A percentile compares a stretch with the other conserved stretches of the same genome.
phyloP scores from a whole-genome alignment of 2,797 vertebrate species.

The Setipinna tenuifilis region DNA sequence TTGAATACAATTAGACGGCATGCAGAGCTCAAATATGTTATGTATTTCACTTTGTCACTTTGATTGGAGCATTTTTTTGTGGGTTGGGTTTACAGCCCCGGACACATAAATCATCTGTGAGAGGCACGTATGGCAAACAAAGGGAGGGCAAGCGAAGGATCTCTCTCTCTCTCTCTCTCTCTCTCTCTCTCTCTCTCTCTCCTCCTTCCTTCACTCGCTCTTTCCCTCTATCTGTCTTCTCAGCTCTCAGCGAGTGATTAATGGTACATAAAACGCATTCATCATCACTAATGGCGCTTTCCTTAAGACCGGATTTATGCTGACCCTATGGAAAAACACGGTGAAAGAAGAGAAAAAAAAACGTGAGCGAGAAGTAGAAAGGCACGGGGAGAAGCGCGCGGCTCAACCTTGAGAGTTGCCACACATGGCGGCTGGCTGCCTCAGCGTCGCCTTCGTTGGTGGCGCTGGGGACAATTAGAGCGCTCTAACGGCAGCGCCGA shows the following conservation, averaged over 20 bases:
- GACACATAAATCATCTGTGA: conserved; percentile 59
- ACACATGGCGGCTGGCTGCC: neutral
- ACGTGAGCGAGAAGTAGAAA: neutral
- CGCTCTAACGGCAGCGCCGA: conserved; percentile 59
- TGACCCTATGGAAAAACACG: conserved; percentile 50
- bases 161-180: conserved; percentile 24
- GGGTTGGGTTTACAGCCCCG: conserved; percentile 42
- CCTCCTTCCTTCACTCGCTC: conserved; percentile 12
- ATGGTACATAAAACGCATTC: conserved; percentile 72
- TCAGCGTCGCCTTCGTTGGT: conserved; percentile 46
- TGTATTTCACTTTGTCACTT: conserved; percentile 63
- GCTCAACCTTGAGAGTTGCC: conserved; percentile 50
- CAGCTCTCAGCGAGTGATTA: conserved; percentile 64
- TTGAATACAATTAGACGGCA: conserved; percentile 46
- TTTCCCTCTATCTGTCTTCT: conserved; percentile 4
- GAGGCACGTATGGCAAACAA: conserved; percentile 61
- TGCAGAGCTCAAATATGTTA: conserved; percentile 36
- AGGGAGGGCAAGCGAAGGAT: conserved; percentile 56
- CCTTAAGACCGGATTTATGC: conserved; percentile 67
- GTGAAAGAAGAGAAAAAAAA: neutral
- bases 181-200: conserved; percentile 34
- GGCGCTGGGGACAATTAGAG: conserved; percentile 65
- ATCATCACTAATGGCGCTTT: conserved; percentile 74
- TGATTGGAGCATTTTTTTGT: conserved; percentile 52
- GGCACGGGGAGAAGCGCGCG: neutral